Evolutionary conservation across 2,888 invertebrate genomes (phyloP), one percentile per base, ranked within the genome.

Genomic region (Scaptodrosophila latifasciaeformis): DNA sequence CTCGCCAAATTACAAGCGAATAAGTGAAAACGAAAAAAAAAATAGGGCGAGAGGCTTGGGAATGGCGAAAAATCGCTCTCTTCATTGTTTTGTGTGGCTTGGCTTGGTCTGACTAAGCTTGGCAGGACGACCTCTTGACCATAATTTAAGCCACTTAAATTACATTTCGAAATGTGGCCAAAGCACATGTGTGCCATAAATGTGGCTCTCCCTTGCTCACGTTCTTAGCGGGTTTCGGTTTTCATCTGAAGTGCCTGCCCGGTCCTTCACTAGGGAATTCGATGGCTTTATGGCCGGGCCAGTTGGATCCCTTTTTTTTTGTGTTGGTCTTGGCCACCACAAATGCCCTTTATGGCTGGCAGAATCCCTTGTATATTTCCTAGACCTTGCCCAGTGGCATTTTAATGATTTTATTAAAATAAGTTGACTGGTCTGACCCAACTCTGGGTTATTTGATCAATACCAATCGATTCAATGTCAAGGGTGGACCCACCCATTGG

Each of bases 381-480:
- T n/a, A n/a, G n/a, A 67, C 62, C 49, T 57, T 13, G 45, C 48
- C 40, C 39, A 67, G 70, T 67, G 62, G 74, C 76, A 74, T 72
- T 72, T 77, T 66, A n/a, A 72, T 72, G 77, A 58, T 74, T 77
- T 77, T 75, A 74, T 77, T 77, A 68, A 63, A 66, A 57, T 56
- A 66, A 58, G 51, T 61, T 59, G 51, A 42, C n/a, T 31, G 35
- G 48, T 48, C 37, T 49, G 4, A 6, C 9, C 9, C 27, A 6
- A 27, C 9, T 27, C 27, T 27, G 27, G 4, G 4, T 9, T 9
- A 9, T 55, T 27, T 37, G 45, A 27, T 40, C 44, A n/a, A 48
- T 43, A 48, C 35, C 47, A 54, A 72, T 67, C 58, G 67, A 74
- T 61, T 40, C 46, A 9, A 29, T 34, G 34, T 39, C 40, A n/a